Base-by-base conservation (phyloP, 2,888 invertebrate genomes). In the Clistopyga incitator region DNA sequence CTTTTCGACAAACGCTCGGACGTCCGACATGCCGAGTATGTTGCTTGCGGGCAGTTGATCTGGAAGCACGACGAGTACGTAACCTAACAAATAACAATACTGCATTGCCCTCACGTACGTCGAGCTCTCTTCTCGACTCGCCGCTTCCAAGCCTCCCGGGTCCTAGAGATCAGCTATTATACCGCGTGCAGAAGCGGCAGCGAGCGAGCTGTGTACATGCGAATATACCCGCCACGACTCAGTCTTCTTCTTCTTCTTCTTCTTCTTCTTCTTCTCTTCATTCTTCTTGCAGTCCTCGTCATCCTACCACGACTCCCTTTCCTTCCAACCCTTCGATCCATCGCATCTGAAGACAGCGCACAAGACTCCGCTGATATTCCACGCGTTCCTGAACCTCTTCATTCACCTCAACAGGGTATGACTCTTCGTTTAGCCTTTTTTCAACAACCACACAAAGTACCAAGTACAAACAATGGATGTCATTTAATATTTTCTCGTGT, bases 41-140 rank as follows among this genome's bases (percentile, higher is more conserved):
- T n/a, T 10, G 15, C 56, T 13, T 25, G 25, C 38, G 18, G 18
- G 3, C 18, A 61, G 11, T 88, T 88, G 89, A 90, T 89, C 89
- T 89, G 87, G 88, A 83, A 88, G 88, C 87, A 34, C 13, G 88
- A 85, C 82, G 85, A 84, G 84, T 88, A 88, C 87, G 87, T 89
- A 90, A 90, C 88, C 88, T 86, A 90, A 90, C 89, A 91, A 91
- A 90, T 89, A 90, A 91, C 89, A 89, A 91, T 91, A 90, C 87
- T 85, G 88, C 87, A 90, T 90, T 90, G 88, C 88, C 88, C 88
- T 90, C 91, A 88, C 89, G 90, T 90, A 89, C 87, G 86, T 84
- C 86, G 86, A 86, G 85, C 18, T 3, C 52, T 29, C 23, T 25
- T 64, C 65, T 65, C 2, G 25, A 25, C n/a, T 56, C 38, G 25